A percentile compares a stretch with the other conserved stretches of the same genome.
Evolutionary conservation across 2,888 invertebrate genomes (phyloP).

Genomic region (Congeria kusceri): DNA sequence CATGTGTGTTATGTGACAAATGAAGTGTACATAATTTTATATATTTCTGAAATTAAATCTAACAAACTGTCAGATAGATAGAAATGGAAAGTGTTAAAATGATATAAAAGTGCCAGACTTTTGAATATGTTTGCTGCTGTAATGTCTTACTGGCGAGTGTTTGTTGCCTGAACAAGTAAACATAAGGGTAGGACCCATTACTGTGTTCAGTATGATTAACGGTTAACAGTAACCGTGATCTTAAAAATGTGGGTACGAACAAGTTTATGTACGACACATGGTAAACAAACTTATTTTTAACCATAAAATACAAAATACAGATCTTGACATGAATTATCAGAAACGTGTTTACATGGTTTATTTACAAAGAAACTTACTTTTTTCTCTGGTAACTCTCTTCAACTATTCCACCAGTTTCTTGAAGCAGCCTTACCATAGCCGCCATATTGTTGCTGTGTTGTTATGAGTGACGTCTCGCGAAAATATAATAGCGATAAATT

Average conservation of each 20-base stretch:
- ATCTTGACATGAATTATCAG: not conserved
- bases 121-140: no score
- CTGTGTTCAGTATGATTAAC: no score
- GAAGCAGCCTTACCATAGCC: conserved; percentile 80
- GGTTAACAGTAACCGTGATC: no score
- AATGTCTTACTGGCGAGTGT: no score
- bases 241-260: not conserved
- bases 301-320: not conserved
- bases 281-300: not conserved
- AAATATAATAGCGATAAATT: not conserved
- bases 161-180: no score
- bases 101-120: no score
- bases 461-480: conserved; percentile 66
- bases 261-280: not conserved
- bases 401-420: conserved; percentile 75
- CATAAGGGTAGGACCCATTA: no score
- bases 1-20: no score
- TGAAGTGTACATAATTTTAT: no score
- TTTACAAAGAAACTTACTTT: conserved; percentile 70
- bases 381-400: conserved; percentile 75
- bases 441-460: conserved; percentile 83
- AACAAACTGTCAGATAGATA: no score
- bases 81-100: no score
- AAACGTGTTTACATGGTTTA: not conserved
- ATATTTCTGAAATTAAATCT: no score